phyloP scores from a whole-genome alignment of 1,140 invertebrate genomes.

The Drosophila ironensis region DNA sequence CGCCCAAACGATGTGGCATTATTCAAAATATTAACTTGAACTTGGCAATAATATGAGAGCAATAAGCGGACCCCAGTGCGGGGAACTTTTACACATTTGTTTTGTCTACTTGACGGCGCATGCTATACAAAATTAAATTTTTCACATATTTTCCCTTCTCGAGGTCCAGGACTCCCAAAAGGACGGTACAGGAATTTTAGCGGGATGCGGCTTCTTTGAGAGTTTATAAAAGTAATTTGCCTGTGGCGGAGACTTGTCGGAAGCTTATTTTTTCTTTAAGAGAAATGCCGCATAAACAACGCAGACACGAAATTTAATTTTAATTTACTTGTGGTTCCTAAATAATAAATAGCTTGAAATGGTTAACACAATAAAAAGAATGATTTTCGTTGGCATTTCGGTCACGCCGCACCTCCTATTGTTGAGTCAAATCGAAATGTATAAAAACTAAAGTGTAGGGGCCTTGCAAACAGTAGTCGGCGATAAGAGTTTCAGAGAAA shows the following conservation, averaged over 20 bases:
- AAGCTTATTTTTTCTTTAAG: background rate
- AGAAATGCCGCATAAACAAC: constrained; percentile 15
- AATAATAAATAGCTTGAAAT: too few species aligned
- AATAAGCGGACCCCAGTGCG: constrained; percentile 13
- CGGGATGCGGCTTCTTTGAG: constrained; percentile 46
- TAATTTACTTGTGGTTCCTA: constrained; percentile 65
- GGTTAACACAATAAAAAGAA: constrained; percentile 28
- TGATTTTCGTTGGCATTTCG: constrained; percentile 47
- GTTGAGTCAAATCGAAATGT: too few species aligned
- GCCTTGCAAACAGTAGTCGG: too few species aligned
- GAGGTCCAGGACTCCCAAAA: background rate
- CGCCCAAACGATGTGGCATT: constrained; percentile 64
- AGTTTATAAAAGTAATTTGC: constrained; percentile 74
- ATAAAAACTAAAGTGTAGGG: too few species aligned
- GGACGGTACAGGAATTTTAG: constrained; percentile 23
- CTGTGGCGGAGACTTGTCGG: constrained; percentile 14
- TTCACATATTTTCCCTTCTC: constrained; percentile 16
- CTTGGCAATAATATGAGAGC: constrained; percentile 36
- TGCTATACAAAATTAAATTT: constrained; percentile 59
- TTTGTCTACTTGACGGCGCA: constrained; percentile 12
- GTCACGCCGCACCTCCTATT: constrained; percentile 45
- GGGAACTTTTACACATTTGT: constrained; percentile 18
- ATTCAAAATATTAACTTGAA: constrained; percentile 74
- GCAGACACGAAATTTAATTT: constrained; percentile 51
- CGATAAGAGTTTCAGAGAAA: too few species aligned